A percentile compares a stretch with the other conserved stretches of the same genome.
Evolutionary conservation across 2,888 invertebrate genomes (phyloP).

Genomic region (Spodoptera exigua): DNA sequence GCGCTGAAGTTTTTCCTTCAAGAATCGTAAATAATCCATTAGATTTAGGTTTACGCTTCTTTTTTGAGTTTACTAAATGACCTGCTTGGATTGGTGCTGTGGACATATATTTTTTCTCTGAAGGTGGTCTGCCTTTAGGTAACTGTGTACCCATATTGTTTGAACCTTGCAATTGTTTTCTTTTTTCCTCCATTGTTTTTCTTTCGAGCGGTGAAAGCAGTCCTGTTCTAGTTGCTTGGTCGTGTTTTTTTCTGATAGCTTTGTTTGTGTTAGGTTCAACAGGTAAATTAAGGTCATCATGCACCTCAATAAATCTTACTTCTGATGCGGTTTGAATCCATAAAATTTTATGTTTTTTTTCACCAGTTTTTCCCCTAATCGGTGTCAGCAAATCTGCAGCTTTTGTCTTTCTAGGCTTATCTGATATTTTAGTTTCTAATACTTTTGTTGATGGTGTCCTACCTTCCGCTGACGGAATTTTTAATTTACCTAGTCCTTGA

Average conservation of each 20-base stretch:
- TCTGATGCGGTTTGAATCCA: conserved; percentile 59
- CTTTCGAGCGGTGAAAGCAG: conserved; percentile 49
- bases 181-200: conserved; percentile 53
- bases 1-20: conserved; percentile 46
- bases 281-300: conserved; percentile 60
- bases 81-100: conserved; percentile 2
- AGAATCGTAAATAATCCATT: conserved; percentile 52
- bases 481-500: conserved; percentile 2
- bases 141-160: conserved; percentile 53
- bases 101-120: conserved; percentile 42
- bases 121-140: conserved; percentile 60
- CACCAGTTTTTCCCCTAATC: conserved; percentile 56
- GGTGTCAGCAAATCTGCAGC: conserved; percentile 68
- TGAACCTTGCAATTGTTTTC: conserved; percentile 52
- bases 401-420: conserved; percentile 56
- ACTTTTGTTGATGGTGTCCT: conserved; percentile 18
- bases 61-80: too few species aligned
- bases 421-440: conserved; percentile 17
- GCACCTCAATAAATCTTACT: conserved; percentile 53
- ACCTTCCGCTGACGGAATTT: conserved; percentile 27
- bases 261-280: conserved; percentile 49
- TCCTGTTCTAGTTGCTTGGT: conserved; percentile 49
- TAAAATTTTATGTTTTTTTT: conserved; percentile 58
- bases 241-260: conserved; percentile 28
- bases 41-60: conserved; percentile 24